Evolutionary conservation across 2,113 vertebrate species (phyloP).

Genomic region (Columbina picui): DNA sequence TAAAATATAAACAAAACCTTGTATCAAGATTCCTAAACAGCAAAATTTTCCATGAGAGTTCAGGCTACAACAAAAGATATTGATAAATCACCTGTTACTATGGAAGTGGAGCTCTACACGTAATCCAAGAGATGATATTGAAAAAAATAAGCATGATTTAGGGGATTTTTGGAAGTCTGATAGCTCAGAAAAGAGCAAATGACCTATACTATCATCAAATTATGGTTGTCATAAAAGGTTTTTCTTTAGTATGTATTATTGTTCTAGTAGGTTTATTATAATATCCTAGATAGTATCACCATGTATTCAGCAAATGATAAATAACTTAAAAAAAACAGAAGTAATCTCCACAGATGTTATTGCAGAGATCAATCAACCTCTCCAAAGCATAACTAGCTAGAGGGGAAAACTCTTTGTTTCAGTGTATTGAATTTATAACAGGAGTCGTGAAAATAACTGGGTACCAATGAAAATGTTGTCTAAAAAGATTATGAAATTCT

Average conservation of each 20-base stretch:
- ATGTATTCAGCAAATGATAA: neutral
- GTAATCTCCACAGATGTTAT: neutral
- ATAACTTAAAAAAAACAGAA: neutral
- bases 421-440: neutral
- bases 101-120: neutral
- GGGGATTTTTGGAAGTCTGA: neutral
- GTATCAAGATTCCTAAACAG: neutral
- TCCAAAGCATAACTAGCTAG: neutral
- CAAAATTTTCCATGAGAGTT: neutral
- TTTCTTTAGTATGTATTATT: neutral
- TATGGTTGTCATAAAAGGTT: neutral
- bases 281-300: neutral
- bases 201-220: neutral
- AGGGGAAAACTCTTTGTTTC: neutral
- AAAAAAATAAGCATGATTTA: neutral
- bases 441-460: neutral
- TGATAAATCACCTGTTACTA: neutral
- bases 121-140: neutral
- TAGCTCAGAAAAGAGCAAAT: neutral
- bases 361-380: neutral
- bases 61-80: neutral
- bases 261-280: neutral
- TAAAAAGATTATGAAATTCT: neutral
- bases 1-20: neutral
- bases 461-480: neutral